A percentile compares a stretch with the other conserved stretches of the same genome.
These are phyloP conservation scores for Piscicola geometra DNA, from an alignment of 2,888 invertebrate species.

Conservation along the genomic window DNA sequence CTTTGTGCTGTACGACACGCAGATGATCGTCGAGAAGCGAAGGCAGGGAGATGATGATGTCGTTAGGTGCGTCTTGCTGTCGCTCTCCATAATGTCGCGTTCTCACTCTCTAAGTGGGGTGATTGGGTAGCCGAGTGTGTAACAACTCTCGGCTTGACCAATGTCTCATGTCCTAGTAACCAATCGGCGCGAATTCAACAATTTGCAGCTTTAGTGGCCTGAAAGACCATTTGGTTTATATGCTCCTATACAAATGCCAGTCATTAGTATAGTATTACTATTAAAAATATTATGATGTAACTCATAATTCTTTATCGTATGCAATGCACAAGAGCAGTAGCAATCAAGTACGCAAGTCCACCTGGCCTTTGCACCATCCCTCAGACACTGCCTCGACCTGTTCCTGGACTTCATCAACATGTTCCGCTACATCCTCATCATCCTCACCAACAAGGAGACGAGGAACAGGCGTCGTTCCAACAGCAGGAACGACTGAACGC, in stretches of 20 bases:
- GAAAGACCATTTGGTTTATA: neutral
- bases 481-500: conserved; percentile 9
- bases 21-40: conserved; percentile 86
- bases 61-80: conserved; percentile 62
- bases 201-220: neutral
- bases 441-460: conserved; percentile 62
- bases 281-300: neutral
- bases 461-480: conserved; percentile 35
- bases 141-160: no score
- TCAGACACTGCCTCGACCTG: conserved; percentile 76
- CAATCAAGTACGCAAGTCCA: no score
- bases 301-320: no score
- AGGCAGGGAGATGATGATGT: conserved; percentile 86
- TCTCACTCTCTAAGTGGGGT: no score
- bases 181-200: no score
- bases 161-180: no score
- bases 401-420: conserved; percentile 91
- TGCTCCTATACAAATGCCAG: neutral
- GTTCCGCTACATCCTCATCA: conserved; percentile 83
- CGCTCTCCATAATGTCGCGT: no score
- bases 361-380: no score
- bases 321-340: no score
- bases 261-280: neutral
- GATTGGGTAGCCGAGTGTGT: no score
- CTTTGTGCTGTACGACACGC: conserved; percentile 94